Evolutionary conservation across 1,140 invertebrate species (phyloP).

Genomic region (Drosophila trapezifrons): DNA sequence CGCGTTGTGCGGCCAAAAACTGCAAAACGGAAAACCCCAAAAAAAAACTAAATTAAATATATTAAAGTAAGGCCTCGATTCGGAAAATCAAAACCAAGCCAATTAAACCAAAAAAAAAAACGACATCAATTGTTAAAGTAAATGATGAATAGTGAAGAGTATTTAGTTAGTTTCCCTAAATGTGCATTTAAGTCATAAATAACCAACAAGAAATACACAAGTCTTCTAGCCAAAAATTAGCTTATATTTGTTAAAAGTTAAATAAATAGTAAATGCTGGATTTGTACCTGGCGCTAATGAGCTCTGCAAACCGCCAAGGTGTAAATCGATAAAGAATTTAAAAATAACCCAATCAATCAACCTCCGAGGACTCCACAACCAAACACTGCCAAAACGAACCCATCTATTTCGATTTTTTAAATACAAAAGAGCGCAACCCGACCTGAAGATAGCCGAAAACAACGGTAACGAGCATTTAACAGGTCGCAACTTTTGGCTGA

Average conservation of each 20-base stretch:
- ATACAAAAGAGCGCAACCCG: slow-evolving; percentile 4
- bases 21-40: slow-evolving; percentile 49
- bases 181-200: slow-evolving; percentile 51
- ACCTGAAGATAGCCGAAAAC: slow-evolving; percentile 14
- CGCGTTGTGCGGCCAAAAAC: slow-evolving; percentile 31
- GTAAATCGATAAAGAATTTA: slow-evolving; percentile 51
- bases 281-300: slow-evolving; percentile 7
- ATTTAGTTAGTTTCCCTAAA: slow-evolving; percentile 11
- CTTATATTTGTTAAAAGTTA: neutral
- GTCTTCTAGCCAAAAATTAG: slow-evolving; percentile 3
- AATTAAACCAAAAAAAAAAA: slow-evolving; percentile 37
- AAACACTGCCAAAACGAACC: slow-evolving; percentile 51
- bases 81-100: slow-evolving; percentile 15
- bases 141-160: slow-evolving; percentile 8
- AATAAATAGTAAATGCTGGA: slow-evolving; percentile 15
- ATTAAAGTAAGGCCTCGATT: slow-evolving; percentile 1
- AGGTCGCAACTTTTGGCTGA: slow-evolving; percentile 6
- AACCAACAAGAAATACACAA: slow-evolving; percentile 1
- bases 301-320: neutral
- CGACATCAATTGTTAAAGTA: slow-evolving; percentile 37
- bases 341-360: slow-evolving; percentile 46
- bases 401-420: slow-evolving; percentile 9
- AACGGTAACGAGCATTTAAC: slow-evolving; percentile 44
- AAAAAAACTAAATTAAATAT: slow-evolving; percentile 8
- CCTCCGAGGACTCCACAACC: slow-evolving; percentile 26